Evolutionary conservation across 2,797 vertebrate genomes (phyloP), one percentile per base, ranked within the genome.

Genomic region (Poecilia velifera): DNA sequence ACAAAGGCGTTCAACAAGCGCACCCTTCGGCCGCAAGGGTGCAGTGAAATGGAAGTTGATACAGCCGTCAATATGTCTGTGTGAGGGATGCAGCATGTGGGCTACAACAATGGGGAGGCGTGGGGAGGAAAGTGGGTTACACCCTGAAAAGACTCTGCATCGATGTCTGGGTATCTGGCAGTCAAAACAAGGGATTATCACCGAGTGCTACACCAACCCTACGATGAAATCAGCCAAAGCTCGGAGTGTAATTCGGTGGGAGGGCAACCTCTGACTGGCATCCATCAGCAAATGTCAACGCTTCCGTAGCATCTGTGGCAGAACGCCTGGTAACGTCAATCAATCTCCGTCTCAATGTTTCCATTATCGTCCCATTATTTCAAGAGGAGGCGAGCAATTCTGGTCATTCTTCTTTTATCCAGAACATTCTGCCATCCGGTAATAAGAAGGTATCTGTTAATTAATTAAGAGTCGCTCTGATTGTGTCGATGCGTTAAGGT

Each of bases 21-120:
- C 59, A 84, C 53, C 82, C 88, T 87, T 87, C 82, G 85, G 85
- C 88, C 91, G 87, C 88, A 90, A 59, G 92, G 88, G 91, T 90
- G 94, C 93, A 91, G 90, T 89, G 90, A 92, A 89, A 92, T 88
- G 91, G 92, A 94, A 93, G 94, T 68, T 92, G 92, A 94, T 93
- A 88, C 90, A 84, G 85, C 81, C 74, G 79, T 94, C 93, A 91
- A 94, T 94, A 93, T 82, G 92, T 94, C 94, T 92, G 90, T 75
- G 81, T 88, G 91, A 89, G 74, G 81, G 87, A 90, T 80, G 87
- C 82, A 89, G 89, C 83, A 83, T 77, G 82, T 84, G 81, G 91
- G 82, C 76, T 89, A 82, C 81, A 89, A 91, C 83, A 90, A 90
- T 76, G 59, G 76, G 76, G 76, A 77, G 82, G 80, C 8, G 75